phyloP scores from a whole-genome alignment of 2,113 vertebrate genomes.

The Muscicapa adusta region DNA sequence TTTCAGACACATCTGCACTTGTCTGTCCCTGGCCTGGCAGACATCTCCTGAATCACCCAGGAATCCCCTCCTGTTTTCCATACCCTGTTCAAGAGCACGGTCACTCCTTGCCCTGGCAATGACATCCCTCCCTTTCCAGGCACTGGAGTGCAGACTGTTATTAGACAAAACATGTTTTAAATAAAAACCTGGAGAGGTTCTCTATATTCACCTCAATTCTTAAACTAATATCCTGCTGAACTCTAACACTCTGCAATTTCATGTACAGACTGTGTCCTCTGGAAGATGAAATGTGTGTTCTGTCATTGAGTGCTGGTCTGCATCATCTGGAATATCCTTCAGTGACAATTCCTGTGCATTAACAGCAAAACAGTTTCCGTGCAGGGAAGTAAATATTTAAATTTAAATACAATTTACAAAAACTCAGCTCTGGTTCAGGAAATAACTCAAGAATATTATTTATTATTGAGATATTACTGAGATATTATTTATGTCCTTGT shows the following conservation, averaged over 20 bases:
- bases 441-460: background rate
- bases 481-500: no score
- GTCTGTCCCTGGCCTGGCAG: background rate
- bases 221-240: background rate
- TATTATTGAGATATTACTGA: no score
- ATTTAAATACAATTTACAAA: background rate
- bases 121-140: background rate
- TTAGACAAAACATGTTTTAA: background rate
- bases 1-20: background rate
- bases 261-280: background rate
- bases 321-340: background rate
- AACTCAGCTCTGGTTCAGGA: background rate
- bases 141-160: background rate
- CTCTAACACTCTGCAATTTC: background rate
- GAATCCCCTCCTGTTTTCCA: background rate
- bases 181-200: background rate
- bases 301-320: background rate
- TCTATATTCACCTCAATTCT: accelerated
- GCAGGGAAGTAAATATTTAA: background rate
- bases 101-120: background rate
- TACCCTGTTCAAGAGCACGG: background rate
- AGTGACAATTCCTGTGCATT: background rate
- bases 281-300: background rate
- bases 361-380: background rate
- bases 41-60: background rate